These are phyloP conservation scores for Pipa parva DNA, from an alignment of 2,113 vertebrate genomes.

Conservation along the genomic window DNA sequence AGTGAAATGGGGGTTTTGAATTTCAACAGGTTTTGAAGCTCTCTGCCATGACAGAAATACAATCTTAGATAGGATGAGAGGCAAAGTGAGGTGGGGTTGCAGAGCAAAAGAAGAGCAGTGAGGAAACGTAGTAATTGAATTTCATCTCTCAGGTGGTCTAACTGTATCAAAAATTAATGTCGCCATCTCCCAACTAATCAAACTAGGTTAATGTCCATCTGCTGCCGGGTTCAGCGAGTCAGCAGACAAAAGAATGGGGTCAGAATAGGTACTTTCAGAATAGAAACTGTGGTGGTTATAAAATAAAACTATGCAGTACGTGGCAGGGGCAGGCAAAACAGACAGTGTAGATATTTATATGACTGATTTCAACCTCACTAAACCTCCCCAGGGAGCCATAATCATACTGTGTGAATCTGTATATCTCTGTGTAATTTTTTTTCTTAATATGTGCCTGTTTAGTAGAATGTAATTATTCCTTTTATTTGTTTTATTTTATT, in stretches of 20 bases:
- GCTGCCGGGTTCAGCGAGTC: conserved; percentile 56
- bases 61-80: conserved; percentile 4
- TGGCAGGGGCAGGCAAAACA: not conserved
- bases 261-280: conserved; percentile 17
- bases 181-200: conserved; percentile 62
- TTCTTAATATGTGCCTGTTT: no score
- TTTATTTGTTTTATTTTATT: no score
- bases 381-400: conserved; percentile 3
- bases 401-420: not conserved
- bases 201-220: conserved; percentile 60
- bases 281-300: conserved; percentile 40
- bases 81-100: conserved; percentile 41
- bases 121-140: conserved; percentile 61
- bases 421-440: no score
- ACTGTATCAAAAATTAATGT: conserved; percentile 70
- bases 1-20: conserved; percentile 68
- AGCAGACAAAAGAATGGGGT: conserved; percentile 52
- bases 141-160: conserved; percentile 62
- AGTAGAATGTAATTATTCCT: no score
- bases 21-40: conserved; percentile 72
- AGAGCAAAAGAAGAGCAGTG: conserved; percentile 19
- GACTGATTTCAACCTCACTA: conserved; percentile 26
- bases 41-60: conserved; percentile 47
- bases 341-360: conserved; percentile 46
- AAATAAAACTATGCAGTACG: conserved; percentile 32